Evolutionary conservation across 2,888 invertebrate genomes (phyloP).

Genomic region (Liopterus haemorrhoidalis): DNA sequence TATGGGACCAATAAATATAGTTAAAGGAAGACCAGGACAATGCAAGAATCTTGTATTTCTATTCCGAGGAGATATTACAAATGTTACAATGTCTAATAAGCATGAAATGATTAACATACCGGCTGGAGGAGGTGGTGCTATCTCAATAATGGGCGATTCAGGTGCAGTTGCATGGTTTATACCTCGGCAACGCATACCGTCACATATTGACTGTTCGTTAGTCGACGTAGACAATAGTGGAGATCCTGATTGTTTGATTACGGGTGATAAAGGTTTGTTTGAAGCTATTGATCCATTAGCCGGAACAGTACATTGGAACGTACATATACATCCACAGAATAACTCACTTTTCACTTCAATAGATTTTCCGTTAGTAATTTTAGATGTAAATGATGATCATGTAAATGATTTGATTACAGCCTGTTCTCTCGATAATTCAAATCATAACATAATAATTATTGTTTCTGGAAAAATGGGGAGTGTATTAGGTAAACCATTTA

Average conservation of each 20-base stretch:
- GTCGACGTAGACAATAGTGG: slow-evolving; percentile 68
- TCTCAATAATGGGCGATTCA: slow-evolving; percentile 62
- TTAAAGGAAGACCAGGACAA: slow-evolving; percentile 57
- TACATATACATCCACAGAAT: slow-evolving; percentile 54
- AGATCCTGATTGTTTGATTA: slow-evolving; percentile 66
- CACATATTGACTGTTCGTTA: slow-evolving; percentile 65
- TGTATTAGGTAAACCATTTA: slow-evolving; percentile 58
- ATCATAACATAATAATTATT: slow-evolving; percentile 58
- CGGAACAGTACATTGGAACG: slow-evolving; percentile 57
- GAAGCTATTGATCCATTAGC: slow-evolving; percentile 57
- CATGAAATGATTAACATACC: slow-evolving; percentile 39
- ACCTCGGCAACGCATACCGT: slow-evolving; percentile 61
- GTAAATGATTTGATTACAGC: slow-evolving; percentile 63
- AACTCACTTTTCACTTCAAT: slow-evolving; percentile 52
- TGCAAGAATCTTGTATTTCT: slow-evolving; percentile 68
- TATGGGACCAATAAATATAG: slow-evolving; percentile 63
- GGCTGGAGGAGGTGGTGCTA: slow-evolving; percentile 58
- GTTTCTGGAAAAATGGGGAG: slow-evolving; percentile 66
- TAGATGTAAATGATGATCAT: slow-evolving; percentile 67
- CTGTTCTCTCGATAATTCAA: slow-evolving; percentile 49
- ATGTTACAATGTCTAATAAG: slow-evolving; percentile 48
- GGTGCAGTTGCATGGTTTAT: slow-evolving; percentile 70
- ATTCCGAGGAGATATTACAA: slow-evolving; percentile 62
- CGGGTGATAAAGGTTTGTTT: slow-evolving; percentile 62
- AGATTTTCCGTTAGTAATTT: slow-evolving; percentile 64